Percentiles rank a stretch among this genome's conserved stretches.
Conservation (phyloP, 2,113 vertebrate genomes). For the Laterallus jamaicensis region DNA sequence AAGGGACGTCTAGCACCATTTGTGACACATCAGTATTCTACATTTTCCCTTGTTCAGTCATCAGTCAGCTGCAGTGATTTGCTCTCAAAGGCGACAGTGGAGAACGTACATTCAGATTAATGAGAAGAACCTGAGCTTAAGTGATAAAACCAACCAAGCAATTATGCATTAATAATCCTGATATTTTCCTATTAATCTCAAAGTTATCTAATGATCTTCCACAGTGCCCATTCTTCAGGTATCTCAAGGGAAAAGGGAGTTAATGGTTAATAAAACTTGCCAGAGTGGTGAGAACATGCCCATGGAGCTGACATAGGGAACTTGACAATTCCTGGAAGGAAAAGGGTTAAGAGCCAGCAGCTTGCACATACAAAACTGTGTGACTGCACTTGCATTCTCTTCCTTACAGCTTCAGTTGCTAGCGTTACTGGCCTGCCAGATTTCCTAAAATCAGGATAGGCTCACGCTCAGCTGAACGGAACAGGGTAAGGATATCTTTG, state of each 20-base stretch:
- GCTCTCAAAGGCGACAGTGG: background rate
- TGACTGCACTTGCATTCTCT: constrained; percentile 62
- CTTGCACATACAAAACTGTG: constrained; percentile 53
- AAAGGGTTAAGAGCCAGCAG: constrained; percentile 84
- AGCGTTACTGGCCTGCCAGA: constrained; percentile 16
- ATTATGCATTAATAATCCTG: background rate
- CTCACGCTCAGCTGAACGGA: background rate
- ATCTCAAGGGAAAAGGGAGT: constrained; percentile 27
- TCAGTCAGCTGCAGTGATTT: background rate
- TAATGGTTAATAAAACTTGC: constrained; percentile 48
- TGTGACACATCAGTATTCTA: background rate
- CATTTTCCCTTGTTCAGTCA: background rate
- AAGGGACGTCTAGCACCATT: background rate
- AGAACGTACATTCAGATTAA: background rate
- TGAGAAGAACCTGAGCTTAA: background rate
- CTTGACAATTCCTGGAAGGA: constrained; percentile 83
- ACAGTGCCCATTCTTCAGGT: background rate
- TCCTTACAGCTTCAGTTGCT: constrained; percentile 26
- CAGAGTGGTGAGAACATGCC: constrained; percentile 65
- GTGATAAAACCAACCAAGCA: background rate
- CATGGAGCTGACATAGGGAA: constrained; percentile 45
- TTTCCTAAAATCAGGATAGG: background rate
- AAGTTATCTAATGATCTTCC: background rate
- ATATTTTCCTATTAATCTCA: background rate
- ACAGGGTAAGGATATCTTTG: background rate